Evolutionary conservation across 2,113 vertebrate species (phyloP).

Genomic region (Ceuthmochares aereus): DNA sequence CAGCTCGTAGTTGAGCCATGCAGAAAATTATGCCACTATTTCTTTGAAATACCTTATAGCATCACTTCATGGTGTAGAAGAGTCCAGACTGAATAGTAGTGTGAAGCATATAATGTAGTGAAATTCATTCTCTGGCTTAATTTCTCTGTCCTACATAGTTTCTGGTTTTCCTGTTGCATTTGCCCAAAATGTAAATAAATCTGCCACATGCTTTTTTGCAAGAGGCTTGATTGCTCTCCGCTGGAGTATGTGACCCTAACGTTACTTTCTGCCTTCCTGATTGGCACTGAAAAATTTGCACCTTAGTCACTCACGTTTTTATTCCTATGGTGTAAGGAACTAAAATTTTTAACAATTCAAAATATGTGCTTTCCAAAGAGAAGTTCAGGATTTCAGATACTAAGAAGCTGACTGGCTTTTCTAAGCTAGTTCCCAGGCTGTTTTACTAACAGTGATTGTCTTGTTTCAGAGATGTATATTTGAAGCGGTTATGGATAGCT

Average conservation of each 20-base stretch:
- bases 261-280: neutral
- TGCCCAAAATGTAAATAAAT: neutral
- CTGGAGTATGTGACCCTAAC: neutral
- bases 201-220: neutral
- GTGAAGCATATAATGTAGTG: neutral
- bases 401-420: neutral
- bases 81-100: neutral
- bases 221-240: neutral
- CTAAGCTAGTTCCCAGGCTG: neutral
- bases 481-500: neutral
- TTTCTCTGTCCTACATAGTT: neutral
- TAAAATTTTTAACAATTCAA: neutral
- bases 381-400: neutral
- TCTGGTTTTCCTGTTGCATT: neutral
- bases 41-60: neutral
- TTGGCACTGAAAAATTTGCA: neutral
- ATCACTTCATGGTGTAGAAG: fast-evolving
- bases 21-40: neutral
- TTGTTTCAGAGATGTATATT: neutral
- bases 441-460: neutral
- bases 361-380: neutral
- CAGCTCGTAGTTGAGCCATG: neutral
- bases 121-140: neutral
- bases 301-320: neutral
- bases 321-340: neutral